Conservation (phyloP, 2,797 vertebrate species). For the Clarias laeviceps region DNA sequence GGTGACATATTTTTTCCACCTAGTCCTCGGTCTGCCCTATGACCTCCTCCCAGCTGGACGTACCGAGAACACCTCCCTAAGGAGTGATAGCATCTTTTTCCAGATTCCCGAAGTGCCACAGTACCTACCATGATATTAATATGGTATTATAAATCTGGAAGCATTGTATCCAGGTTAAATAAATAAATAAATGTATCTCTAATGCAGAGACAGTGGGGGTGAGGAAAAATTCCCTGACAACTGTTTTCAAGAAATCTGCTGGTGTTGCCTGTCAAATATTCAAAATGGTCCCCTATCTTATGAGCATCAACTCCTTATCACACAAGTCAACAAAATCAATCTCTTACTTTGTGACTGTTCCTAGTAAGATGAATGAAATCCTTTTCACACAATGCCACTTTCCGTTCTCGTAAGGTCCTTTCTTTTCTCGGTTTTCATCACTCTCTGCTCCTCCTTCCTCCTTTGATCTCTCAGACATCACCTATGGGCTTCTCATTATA, state of each 20-base stretch:
- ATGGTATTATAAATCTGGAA: no score
- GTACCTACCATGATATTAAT: no score
- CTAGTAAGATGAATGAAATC: slow-evolving; percentile 8
- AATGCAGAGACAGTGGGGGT: background rate
- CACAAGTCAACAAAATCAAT: background rate
- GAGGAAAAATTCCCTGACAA: background rate
- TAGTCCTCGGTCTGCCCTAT: no score
- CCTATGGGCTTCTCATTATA: slow-evolving; percentile 21
- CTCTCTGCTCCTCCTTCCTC: background rate
- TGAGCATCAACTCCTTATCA: background rate
- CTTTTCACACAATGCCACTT: background rate
- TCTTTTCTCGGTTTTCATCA: background rate
- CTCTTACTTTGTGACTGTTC: background rate
- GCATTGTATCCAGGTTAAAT: background rate
- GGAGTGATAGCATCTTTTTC: no score
- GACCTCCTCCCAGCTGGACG: no score
- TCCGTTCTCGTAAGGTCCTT: background rate
- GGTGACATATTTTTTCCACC: no score
- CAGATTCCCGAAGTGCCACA: no score
- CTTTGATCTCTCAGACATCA: slow-evolving; percentile 22
- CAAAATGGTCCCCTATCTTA: background rate
- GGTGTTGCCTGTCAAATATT: background rate
- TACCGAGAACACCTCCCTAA: no score
- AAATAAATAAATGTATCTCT: background rate
- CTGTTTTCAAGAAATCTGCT: background rate